phyloP scores from a whole-genome alignment of 2,888 invertebrate genomes.

The Chromoteleia sp. region DNA sequence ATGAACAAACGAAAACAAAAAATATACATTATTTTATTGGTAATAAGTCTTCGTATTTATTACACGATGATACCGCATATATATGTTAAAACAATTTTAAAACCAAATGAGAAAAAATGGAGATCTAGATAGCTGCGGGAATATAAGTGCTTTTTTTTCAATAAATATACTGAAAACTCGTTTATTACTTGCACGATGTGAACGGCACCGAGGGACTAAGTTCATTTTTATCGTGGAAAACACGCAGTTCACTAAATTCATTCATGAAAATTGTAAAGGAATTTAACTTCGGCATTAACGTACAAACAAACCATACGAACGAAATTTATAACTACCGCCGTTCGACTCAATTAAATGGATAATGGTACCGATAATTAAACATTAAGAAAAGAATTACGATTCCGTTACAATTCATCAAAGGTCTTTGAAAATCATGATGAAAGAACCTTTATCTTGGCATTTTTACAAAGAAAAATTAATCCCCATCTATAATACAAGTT shows the following conservation, averaged over 20 bases:
- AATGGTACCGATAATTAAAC: conserved; percentile 8
- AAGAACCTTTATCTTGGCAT: too few relatives aligned
- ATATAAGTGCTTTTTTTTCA: conserved; percentile 12
- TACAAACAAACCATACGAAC: background rate
- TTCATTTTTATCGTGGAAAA: conserved; percentile 14
- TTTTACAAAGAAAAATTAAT: conserved; percentile 2
- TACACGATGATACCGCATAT: background rate
- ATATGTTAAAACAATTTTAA: background rate
- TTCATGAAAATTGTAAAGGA: conserved; percentile 2
- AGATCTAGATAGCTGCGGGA: background rate
- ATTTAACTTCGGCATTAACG: background rate
- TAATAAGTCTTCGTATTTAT: background rate
- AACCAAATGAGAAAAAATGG: background rate
- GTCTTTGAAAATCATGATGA: background rate
- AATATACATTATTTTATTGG: too few relatives aligned
- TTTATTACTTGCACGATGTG: conserved; percentile 7
- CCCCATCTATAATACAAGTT: conserved; percentile 21
- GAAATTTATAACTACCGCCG: background rate
- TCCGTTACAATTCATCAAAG: background rate
- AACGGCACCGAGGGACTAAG: conserved; percentile 14
- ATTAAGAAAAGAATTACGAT: background rate
- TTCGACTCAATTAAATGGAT: conserved; percentile 12
- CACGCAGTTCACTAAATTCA: background rate
- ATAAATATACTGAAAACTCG: conserved; percentile 5
- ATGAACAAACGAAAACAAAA: too few relatives aligned